Evolutionary conservation across 2,113 vertebrate genomes (phyloP), one percentile per base, ranked within the genome.

Genomic region (Aphelocoma coerulescens): DNA sequence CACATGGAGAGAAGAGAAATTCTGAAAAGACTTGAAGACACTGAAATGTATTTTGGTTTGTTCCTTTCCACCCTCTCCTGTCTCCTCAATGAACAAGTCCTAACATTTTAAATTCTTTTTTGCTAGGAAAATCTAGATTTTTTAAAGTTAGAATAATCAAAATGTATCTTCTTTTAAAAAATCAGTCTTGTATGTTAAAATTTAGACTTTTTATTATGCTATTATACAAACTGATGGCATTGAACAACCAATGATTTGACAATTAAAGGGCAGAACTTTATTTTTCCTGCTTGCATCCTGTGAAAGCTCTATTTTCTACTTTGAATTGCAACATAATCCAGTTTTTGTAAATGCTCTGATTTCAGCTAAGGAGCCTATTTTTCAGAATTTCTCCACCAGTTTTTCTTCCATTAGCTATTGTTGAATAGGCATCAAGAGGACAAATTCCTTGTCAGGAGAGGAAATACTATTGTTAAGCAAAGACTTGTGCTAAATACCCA

Each of bases 41-140:
- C 8, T 66, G 52, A 67, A 48, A n/a, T 54, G 30, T 68, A 23
- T 19, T 69, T 63, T 48, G 4, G 3, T 79, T 83, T 80, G 13
- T 4, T 54, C 12, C 5, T 16, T 4, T 77, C 27, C 7, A 44
- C 1, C 4, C 17, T 2, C 3, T 19, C 32, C 18, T 4, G 7
- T 2, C 3, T 19, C 7, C 3, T 1, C 5, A 37, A 0, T 32
- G 10, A 84, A 52, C 11, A 66, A 89, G 8, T 24, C 23, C 16
- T 33, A 73, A 27, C 3, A 44, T 37, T 86, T 85, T 10, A 0
- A n/a, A 23, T 49, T 54, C 41, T 49, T 71, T 18, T 84, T 93
- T 43, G 2, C 20, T 62, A 59, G 10, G 16, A 74, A 93, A 78
- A 59, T 28, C 6, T 37, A 59, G 12, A 16, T 43, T 46, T 73